These are phyloP conservation scores for Polymixis lichenea DNA, from an alignment of 2,888 invertebrate species.

Conservation along the genomic window DNA sequence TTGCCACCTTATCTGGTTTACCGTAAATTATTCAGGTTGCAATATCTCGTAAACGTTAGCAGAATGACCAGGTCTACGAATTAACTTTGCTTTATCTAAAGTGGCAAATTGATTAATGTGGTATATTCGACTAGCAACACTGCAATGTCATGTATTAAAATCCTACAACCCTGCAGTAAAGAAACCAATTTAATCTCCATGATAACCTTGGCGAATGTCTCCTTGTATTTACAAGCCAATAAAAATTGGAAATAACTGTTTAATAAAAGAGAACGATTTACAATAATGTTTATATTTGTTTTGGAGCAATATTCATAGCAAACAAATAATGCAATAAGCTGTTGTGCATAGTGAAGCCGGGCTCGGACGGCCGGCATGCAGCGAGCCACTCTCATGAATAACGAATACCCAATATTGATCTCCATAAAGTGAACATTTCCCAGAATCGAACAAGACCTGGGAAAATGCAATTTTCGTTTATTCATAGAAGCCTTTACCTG, in stretches of 20 bases:
- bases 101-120: constrained; percentile 32
- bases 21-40: constrained; percentile 35
- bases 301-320: constrained; percentile 48
- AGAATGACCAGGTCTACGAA: constrained; percentile 26
- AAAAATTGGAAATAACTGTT: constrained; percentile 1
- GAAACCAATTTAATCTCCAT: constrained; percentile 29
- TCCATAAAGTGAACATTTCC: constrained; percentile 68
- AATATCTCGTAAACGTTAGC: constrained; percentile 21
- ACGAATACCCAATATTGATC: constrained; percentile 80
- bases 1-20: constrained; percentile 28
- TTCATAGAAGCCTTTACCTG: constrained; percentile 20
- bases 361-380: constrained; percentile 52
- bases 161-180: neutral
- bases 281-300: constrained; percentile 30
- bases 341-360: constrained; percentile 61
- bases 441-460: constrained; percentile 59
- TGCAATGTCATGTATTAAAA: constrained; percentile 7
- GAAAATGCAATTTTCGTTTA: constrained; percentile 60
- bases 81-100: constrained; percentile 18
- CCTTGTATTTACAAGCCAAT: constrained; percentile 1
- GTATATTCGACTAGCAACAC: constrained; percentile 10
- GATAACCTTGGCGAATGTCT: constrained; percentile 30
- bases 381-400: constrained; percentile 78
- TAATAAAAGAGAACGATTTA: constrained; percentile 22
- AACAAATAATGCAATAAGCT: constrained; percentile 68